phyloP scores from a whole-genome alignment of 2,113 vertebrate species.

The Leptodactylus fuscus region DNA sequence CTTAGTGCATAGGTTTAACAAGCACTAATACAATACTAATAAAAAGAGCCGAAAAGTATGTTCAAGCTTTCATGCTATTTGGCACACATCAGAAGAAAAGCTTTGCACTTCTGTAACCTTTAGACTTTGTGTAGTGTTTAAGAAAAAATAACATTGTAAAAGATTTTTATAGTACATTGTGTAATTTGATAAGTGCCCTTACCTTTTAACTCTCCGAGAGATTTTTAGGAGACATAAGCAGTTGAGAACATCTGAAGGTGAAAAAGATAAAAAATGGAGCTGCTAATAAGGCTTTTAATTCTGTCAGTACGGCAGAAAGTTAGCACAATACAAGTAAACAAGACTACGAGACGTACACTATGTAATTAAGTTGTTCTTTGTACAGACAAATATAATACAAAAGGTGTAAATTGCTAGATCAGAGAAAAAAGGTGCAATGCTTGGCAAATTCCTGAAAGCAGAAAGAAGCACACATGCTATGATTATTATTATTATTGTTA shows the following conservation, averaged over 20 bases:
- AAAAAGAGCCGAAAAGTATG: background rate
- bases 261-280: slow-evolving; percentile 12
- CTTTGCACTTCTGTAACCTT: background rate
- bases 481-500: slow-evolving; percentile 4
- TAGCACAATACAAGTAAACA: slow-evolving; percentile 27
- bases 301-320: slow-evolving; percentile 12
- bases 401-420: slow-evolving; percentile 21
- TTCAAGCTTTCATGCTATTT: background rate
- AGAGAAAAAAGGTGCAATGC: slow-evolving; percentile 15
- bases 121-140: background rate
- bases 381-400: slow-evolving; percentile 14
- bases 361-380: slow-evolving; percentile 31
- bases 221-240: background rate
- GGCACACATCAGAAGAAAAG: background rate
- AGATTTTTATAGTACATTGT: no score
- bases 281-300: slow-evolving; percentile 37
- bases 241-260: background rate
- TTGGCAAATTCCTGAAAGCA: background rate
- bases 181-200: background rate
- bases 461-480: background rate
- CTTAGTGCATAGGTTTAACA: background rate
- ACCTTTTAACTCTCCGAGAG: slow-evolving; percentile 6
- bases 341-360: background rate
- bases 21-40: background rate
- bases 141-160: background rate